phyloP scores from a whole-genome alignment of 2,888 invertebrate species.

The Escarpia spicata region DNA sequence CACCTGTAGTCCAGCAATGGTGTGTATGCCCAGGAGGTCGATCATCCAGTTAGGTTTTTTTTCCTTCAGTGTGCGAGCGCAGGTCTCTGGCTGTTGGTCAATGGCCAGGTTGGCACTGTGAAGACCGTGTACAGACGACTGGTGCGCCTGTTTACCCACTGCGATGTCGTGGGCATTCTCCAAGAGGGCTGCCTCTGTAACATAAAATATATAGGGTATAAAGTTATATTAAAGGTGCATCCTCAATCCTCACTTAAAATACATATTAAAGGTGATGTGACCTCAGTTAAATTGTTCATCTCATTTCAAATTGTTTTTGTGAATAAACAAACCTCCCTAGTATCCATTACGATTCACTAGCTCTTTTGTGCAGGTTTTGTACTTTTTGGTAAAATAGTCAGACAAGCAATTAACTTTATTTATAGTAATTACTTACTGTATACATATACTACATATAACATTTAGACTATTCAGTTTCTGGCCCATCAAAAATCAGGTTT shows the following conservation, averaged over 20 bases:
- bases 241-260: not conserved
- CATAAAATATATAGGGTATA: not conserved
- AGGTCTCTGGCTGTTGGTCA: slow-evolving; percentile 31
- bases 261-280: not conserved
- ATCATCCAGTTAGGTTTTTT: slow-evolving; percentile 33
- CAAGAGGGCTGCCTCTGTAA: not conserved
- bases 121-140: not conserved
- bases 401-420: no score
- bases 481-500: no score
- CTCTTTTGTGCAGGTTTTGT: no score
- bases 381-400: no score
- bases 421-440: no score
- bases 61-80: slow-evolving; percentile 28
- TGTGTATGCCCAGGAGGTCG: slow-evolving; percentile 23
- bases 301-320: no score
- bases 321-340: no score
- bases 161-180: not conserved
- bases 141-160: not conserved
- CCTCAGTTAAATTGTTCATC: no score
- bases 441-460: no score
- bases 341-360: no score
- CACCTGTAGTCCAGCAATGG: slow-evolving; percentile 30
- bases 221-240: no score
- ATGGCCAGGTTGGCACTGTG: slow-evolving; percentile 30
- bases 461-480: no score